Base-by-base conservation (phyloP, 23 tunicate genomes). In the Oikopleura vanhoeffeni region DNA sequence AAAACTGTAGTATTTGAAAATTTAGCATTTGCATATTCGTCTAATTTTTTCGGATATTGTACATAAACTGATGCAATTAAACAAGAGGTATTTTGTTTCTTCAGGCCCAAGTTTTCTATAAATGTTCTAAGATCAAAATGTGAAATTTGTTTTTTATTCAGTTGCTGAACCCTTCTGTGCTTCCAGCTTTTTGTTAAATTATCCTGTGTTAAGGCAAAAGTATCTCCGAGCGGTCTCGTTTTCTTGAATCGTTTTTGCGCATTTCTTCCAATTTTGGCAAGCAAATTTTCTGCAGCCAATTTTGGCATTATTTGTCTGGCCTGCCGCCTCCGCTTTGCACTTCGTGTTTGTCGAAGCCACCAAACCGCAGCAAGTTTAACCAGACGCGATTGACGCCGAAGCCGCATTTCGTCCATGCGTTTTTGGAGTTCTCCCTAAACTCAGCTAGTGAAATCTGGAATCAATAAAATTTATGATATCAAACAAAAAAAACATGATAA, bases 291-390 rank as follows among this genome's bases (percentile, higher is more conserved):
- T 49, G 13, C 24, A 13, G 64, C 64, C 18, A 71, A 2, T 71
- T 30, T 71, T 33, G 79, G 79, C 79, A 30, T 71, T 28, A 30
- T 4, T 13, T 18, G 34, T 18, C 79, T 33, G 35, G 79, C 79
- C 79, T 71, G 27, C 27, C 79, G 79, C 35, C 35, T 28, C 38
- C 79, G 27, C 2, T 18, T 71, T 4, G 79, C 79, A 71, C 2
- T 71, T 32, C 79, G 27, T 3, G 79, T 71, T 30, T 30, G 79
- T 18, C 79, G 79, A 24, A 71, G 38, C 79, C 79, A 71, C 79
- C 79, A 71, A 24, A 71, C 3, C 3, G 38, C 79, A 18, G 79
- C 79, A 2, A 18, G 79, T 30, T 71, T 71, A 18, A 30, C 27
- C 27, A 71, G 2, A 18, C 79, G 79, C 27, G 3, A 18, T 18